Conservation (phyloP, 2,888 invertebrate species). For the Copidosoma aretas region DNA sequence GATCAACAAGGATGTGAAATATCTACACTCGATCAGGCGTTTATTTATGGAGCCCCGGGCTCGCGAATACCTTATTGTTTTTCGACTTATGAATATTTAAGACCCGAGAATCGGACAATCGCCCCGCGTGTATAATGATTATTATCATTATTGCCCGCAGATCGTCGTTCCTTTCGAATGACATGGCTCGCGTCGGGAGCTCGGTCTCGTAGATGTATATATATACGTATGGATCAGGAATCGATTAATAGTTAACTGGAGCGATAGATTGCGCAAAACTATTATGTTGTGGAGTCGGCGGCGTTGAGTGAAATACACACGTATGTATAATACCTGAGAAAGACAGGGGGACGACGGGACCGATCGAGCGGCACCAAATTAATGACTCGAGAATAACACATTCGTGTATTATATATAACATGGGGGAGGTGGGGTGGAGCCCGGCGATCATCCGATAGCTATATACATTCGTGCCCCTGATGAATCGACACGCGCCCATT, state of each 20-base stretch:
- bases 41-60: background rate
- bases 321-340: background rate
- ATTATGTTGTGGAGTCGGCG: no score
- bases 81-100: background rate
- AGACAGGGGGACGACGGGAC: background rate
- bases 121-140: no score
- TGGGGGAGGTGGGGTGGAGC: no score
- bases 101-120: background rate
- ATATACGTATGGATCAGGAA: no score
- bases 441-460: background rate
- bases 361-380: constrained; percentile 17
- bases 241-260: background rate
- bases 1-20: no score
- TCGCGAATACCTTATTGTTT: background rate
- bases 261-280: constrained; percentile 9
- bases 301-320: no score
- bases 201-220: no score
- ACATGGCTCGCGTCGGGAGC: no score
- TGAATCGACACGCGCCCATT: constrained; percentile 23
- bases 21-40: background rate
- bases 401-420: background rate
- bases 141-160: no score
- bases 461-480: constrained; percentile 11
- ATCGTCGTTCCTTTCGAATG: no score
- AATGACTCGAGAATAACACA: constrained; percentile 11